Conservation (phyloP, 1,140 invertebrate genomes). For the Nylanderia fulva region DNA sequence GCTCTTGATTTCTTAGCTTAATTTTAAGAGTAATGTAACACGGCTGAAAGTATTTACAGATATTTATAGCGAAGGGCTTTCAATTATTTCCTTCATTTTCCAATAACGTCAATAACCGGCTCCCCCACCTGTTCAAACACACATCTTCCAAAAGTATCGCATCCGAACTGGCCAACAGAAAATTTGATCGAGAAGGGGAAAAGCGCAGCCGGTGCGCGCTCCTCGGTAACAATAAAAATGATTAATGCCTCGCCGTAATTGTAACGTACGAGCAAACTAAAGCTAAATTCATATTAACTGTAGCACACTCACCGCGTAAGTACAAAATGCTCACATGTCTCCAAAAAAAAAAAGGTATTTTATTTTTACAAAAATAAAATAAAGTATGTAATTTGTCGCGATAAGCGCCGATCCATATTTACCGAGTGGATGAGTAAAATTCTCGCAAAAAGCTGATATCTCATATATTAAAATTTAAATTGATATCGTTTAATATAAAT, state of each 20-base stretch:
- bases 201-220: slow-evolving; percentile 5
- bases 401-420: not conserved
- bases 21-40: not conserved
- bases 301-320: not conserved
- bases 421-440: not conserved
- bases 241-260: slow-evolving; percentile 37
- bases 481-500: not conserved
- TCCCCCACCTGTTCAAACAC: not conserved
- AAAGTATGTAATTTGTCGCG: not conserved
- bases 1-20: not conserved
- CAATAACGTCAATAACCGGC: not conserved
- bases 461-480: slow-evolving; percentile 7
- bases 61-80: not conserved
- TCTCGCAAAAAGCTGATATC: not conserved
- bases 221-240: slow-evolving; percentile 29
- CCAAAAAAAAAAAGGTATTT: not conserved
- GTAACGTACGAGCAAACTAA: slow-evolving; percentile 16
- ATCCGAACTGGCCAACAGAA: not conserved
- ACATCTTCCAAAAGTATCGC: not conserved
- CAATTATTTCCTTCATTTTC: not conserved
- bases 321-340: not conserved
- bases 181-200: not conserved
- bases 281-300: slow-evolving; percentile 37
- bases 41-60: not conserved
- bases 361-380: not conserved